Base-by-base conservation (phyloP, 2,888 invertebrate genomes). In the Nebria brevicollis region DNA sequence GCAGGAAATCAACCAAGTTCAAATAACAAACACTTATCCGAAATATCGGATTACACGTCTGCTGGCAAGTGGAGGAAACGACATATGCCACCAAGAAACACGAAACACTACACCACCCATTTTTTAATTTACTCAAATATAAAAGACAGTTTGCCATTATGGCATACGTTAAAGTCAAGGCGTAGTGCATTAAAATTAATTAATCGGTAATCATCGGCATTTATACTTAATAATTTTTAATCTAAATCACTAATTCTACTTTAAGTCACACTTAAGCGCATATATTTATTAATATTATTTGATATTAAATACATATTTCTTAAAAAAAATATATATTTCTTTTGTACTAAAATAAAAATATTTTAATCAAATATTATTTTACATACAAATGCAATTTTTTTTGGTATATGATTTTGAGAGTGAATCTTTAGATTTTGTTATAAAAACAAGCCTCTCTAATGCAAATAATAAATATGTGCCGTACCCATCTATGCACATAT, bases 1-100 rank as follows among this genome's bases (percentile, higher is more conserved):
- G 5, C 54, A 54, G 54, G 54, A 54, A 6, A 54, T 54, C 54
- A 54, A 54, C 54, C 54, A 54, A 54, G 11, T 54, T 54, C 54
- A 13, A 54, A 54, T 54, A 54, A 54, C 54, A 54, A 54, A 54
- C 54, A 54, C 54, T 54, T 54, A 54, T 54, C 54, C 54, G 54
- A 54, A 7, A 54, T 54, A 77, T 77, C 68, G n/a, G 42, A 77
- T 77, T 66, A 65, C 68, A 42, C 70, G 25, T 10, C 68, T 66
- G 77, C 77, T 76, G 76, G 76, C 66, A 34, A 66, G 66, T 76
- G 76, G 43, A 77, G 70, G 42, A 77, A 43, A 68, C 42, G 41
- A 26, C 77, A 77, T 77, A 66, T 77, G 77, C 70, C 73, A 73
- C 73, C 42, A 41, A 73, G 41, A 41, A 42, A 41, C 68, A 20